Conservation (phyloP, 2,888 invertebrate genomes). For the Euclidia mi region DNA sequence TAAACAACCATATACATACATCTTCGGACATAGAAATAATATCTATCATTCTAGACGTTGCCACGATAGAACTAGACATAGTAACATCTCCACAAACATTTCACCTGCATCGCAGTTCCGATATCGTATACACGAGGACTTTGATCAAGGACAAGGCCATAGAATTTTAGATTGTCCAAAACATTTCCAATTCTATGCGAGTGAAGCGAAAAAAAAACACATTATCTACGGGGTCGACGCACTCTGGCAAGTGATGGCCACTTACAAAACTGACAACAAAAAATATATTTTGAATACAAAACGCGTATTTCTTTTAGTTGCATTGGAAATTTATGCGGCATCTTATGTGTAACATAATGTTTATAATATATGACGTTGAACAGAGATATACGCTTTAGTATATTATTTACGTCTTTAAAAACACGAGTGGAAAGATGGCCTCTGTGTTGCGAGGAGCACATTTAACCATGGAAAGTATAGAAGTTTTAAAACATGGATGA, state of each 20-base stretch:
- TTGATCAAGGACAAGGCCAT: conserved; percentile 70
- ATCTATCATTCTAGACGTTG: too few species aligned
- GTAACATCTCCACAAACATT: neutral
- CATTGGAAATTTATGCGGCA: neutral
- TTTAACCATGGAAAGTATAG: too few species aligned
- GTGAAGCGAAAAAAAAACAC: conserved; percentile 51
- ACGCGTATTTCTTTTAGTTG: conserved; percentile 6
- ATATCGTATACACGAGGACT: conserved; percentile 53
- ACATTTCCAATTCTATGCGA: conserved; percentile 63
- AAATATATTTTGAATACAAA: conserved; percentile 28
- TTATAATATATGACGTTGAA: too few species aligned
- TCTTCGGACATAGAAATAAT: too few species aligned
- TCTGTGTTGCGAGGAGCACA: too few species aligned
- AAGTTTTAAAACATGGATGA: too few species aligned
- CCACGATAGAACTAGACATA: too few species aligned
- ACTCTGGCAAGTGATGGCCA: conserved; percentile 52
- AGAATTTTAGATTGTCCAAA: conserved; percentile 68
- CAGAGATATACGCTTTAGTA: too few species aligned
- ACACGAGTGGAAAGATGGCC: too few species aligned
- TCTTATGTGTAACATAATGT: neutral
- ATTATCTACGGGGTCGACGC: conserved; percentile 60
- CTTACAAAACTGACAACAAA: conserved; percentile 34
- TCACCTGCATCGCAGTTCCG: conserved; percentile 44
- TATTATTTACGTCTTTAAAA: too few species aligned
- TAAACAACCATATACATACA: too few species aligned